Evolutionary conservation across 2,797 vertebrate genomes (phyloP).

Genomic region (Artibeus lituratus): DNA sequence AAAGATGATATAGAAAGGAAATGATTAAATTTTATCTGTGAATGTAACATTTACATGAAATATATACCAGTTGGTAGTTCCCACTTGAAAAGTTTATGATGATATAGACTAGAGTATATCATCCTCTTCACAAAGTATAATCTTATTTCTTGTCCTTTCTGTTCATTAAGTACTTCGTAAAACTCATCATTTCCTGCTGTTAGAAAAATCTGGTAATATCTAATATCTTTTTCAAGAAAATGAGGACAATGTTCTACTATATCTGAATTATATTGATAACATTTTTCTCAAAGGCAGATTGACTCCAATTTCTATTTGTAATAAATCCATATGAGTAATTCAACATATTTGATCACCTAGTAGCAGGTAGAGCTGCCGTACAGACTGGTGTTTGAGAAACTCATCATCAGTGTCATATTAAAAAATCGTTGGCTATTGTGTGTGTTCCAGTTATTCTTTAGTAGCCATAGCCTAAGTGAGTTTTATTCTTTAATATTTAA

Average conservation of each 20-base stretch:
- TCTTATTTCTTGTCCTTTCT: conserved; percentile 18
- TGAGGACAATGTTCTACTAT: not conserved
- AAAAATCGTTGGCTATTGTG: not conserved
- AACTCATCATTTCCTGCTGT: not conserved
- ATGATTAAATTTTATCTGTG: conserved; percentile 14
- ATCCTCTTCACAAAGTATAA: conserved; percentile 1
- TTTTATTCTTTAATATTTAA: conserved; percentile 43
- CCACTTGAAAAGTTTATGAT: not conserved
- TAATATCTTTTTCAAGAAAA: conserved; percentile 37
- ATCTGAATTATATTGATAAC: conserved; percentile 32
- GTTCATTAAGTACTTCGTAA: not conserved
- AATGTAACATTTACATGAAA: not conserved
- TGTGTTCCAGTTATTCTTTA: conserved; percentile 5
- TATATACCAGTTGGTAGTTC: not conserved
- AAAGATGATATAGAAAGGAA: not conserved
- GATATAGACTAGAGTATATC: not conserved
- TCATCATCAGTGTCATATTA: not conserved
- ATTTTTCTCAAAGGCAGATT: not conserved
- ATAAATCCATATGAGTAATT: not conserved
- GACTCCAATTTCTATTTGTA: conserved; percentile 32
- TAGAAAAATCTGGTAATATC: not conserved
- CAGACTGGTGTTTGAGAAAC: not conserved
- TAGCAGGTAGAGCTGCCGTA: not conserved
- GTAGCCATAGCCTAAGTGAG: not conserved
- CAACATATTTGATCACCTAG: not conserved